phyloP scores from a whole-genome alignment of 1,140 invertebrate species.

The Trichonephila clavipes region DNA sequence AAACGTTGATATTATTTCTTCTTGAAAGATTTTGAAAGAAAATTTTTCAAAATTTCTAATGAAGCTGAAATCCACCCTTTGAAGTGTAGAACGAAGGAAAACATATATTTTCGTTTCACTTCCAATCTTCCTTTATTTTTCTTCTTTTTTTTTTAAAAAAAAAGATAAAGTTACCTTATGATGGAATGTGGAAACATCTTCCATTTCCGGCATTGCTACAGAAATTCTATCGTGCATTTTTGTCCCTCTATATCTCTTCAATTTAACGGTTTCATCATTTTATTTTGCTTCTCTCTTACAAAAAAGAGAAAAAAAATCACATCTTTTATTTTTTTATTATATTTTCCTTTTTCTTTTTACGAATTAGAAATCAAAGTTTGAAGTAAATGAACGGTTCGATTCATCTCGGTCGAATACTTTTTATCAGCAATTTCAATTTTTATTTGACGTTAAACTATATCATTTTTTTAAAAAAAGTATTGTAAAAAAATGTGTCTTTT shows the following conservation, averaged over 20 bases:
- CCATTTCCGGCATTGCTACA: slow-evolving; percentile 59
- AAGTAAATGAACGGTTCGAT: slow-evolving; percentile 54
- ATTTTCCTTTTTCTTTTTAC: not conserved
- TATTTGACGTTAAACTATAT: not conserved
- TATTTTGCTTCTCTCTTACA: not conserved
- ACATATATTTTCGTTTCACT: slow-evolving; percentile 43
- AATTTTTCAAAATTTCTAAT: slow-evolving; percentile 39
- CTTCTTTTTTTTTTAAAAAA: not conserved
- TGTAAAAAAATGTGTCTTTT: too few species aligned
- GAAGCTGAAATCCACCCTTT: slow-evolving; percentile 47
- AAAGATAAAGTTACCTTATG: slow-evolving; percentile 58
- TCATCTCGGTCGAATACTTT: slow-evolving; percentile 61
- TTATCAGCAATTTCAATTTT: slow-evolving; percentile 54
- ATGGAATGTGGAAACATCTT: slow-evolving; percentile 61
- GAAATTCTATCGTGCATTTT: not conserved
- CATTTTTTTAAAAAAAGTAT: too few species aligned
- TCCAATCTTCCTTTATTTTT: slow-evolving; percentile 17
- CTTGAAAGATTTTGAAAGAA: slow-evolving; percentile 38
- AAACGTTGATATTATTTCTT: slow-evolving; percentile 38
- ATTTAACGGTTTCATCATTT: slow-evolving; percentile 27
- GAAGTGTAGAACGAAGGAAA: not conserved
- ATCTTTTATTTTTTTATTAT: slow-evolving; percentile 32
- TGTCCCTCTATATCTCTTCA: slow-evolving; percentile 19
- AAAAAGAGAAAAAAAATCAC: not conserved
- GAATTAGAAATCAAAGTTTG: slow-evolving; percentile 62